Percentiles rank a stretch among this genome's conserved stretches.
Evolutionary conservation across 2,797 vertebrate genomes (phyloP).

Genomic region (Pelodytes ibericus): DNA sequence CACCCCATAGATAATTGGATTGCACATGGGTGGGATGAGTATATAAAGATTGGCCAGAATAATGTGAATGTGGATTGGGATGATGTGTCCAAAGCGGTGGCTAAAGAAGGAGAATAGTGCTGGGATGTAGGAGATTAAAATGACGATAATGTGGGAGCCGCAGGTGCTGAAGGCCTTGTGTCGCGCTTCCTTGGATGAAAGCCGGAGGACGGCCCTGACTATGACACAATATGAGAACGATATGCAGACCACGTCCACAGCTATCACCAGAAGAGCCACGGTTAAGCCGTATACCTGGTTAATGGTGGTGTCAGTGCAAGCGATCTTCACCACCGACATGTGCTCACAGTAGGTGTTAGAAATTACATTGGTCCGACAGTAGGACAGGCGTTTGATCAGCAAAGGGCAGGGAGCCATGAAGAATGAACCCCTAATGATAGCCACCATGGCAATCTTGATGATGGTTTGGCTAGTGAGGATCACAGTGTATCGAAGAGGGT

Average conservation of each 20-base stretch:
- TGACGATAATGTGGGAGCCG: conserved; percentile 59
- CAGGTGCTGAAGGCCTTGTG: conserved; percentile 61
- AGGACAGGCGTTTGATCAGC: conserved; percentile 40
- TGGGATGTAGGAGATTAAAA: conserved; percentile 61
- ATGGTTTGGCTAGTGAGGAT: conserved; percentile 13
- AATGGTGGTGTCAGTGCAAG: conserved; percentile 34
- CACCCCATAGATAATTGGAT: conserved; percentile 30
- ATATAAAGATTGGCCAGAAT: conserved; percentile 30
- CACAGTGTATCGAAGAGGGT: conserved; percentile 24
- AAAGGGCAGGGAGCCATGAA: conserved; percentile 34
- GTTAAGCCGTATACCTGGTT: conserved; percentile 26
- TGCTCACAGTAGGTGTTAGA: conserved; percentile 46
- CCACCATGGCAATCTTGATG: conserved; percentile 7
- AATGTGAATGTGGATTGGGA: conserved; percentile 34
- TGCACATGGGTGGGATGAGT: conserved; percentile 25
- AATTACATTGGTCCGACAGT: conserved; percentile 35
- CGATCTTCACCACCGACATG: conserved; percentile 45
- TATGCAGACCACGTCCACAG: conserved; percentile 36
- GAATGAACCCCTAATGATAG: conserved; percentile 13
- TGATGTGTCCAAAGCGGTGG: conserved; percentile 49
- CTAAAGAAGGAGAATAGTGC: conserved; percentile 63
- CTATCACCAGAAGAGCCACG: conserved; percentile 38
- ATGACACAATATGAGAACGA: conserved; percentile 42
- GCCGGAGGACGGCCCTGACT: conserved; percentile 32
- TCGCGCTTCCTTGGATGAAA: conserved; percentile 55